Evolutionary conservation across 64 coral and sea anemone genomes (phyloP), one percentile per base, ranked within the genome.

Genomic region (Actinia equina): DNA sequence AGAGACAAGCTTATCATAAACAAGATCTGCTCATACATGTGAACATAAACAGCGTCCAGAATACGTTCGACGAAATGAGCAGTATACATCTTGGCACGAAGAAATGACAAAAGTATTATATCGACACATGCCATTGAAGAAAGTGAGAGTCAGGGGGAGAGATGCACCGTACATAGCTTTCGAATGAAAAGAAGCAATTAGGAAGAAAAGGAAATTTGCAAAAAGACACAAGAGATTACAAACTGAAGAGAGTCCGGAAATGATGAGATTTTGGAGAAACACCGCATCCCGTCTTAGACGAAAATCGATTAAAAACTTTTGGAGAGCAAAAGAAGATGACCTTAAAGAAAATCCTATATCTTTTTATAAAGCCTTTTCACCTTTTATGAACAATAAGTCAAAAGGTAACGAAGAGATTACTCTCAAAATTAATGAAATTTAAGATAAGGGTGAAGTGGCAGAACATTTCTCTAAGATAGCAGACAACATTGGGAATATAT

Each of bases 181-280:
- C 0, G 89, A 86, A 79, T 91, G 83, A 83, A 91, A 91, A 59
- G 63, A 0, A 17, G 82, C 89, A 9, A 86, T 91, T 30, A 51
- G 71, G 25, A 86, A 54, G 41, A 91, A 86, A 60, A 6, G 89
- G 26, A 91, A 56, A n/a, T 55, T 26, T 85, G 89, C 89, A 22
- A 91, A 80, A 17, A 74, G 12, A 57, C 77, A 59, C 37, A 80
- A 58, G 11, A 91, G 55, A 5, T 22, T 27, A 20, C 26, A 91
- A 15, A 59, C 64, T 20, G 9, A 86, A 44, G 82, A 85, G 19
- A 61, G 37, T 8, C 12, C 0, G 16, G 83, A 78, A 11, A 2
- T 17, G 2, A 85, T 91, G 82, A 91, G 62, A 53, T n/a, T 59
- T 43, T 91, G 82, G 89, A 41, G 89, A 13, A 86, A 91, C 19